These are phyloP conservation scores for Thinocorus orbignyianus DNA, from an alignment of 2,113 vertebrate genomes.

Conservation along the genomic window DNA sequence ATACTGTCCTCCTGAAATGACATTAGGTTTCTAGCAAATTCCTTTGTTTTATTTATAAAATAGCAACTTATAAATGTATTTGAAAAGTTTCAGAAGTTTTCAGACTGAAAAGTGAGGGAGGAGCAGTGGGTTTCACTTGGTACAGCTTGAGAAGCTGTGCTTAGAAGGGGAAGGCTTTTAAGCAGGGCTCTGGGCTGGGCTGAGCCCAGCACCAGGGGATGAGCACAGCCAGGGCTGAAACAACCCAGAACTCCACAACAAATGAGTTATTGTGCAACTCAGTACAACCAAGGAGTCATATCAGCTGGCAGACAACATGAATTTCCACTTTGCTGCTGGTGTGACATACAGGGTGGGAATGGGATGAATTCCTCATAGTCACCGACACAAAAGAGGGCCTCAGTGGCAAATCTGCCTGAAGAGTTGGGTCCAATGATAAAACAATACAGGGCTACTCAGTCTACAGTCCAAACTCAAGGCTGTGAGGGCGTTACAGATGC, in stretches of 20 bases:
- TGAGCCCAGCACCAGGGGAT: not conserved
- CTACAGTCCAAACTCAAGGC: not conserved
- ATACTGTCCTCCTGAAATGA: not conserved
- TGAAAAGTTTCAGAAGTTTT: not conserved
- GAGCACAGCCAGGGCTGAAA: not conserved
- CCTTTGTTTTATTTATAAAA: not conserved
- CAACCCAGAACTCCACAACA: not conserved
- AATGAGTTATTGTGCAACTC: not conserved
- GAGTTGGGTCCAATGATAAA: not conserved
- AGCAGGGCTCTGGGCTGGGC: not conserved
- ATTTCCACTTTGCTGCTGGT: not conserved
- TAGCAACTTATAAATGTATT: not conserved
- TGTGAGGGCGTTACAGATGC: fast-evolving
- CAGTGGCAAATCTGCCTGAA: not conserved
- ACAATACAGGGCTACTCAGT: not conserved
- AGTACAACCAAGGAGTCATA: not conserved
- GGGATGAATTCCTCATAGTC: not conserved
- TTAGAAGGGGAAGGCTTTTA: not conserved
- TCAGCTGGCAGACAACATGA: fast-evolving
- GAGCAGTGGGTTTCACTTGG: not conserved
- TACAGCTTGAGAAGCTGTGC: not conserved
- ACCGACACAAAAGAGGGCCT: not conserved
- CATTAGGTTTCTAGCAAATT: not conserved
- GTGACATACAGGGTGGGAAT: not conserved
- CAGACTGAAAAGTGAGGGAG: not conserved